Evolutionary conservation across 2,797 vertebrate genomes (phyloP).

Genomic region (Cirrhinus molitorella): DNA sequence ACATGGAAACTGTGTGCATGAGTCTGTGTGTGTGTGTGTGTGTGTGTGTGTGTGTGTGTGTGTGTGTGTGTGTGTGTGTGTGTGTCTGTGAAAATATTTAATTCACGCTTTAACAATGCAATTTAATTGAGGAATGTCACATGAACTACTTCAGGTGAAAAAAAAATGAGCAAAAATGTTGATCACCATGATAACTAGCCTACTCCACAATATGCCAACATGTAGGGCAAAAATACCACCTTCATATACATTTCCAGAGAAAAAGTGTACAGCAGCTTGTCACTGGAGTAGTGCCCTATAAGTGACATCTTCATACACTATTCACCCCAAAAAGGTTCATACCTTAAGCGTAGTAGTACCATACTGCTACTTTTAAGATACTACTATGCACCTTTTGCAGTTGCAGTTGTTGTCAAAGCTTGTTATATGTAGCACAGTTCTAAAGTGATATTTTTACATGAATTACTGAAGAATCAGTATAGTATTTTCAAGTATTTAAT

Average conservation of each 20-base stretch:
- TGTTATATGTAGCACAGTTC: not conserved
- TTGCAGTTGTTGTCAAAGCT: not conserved
- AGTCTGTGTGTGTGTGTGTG: too few species aligned
- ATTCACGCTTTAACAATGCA: not conserved
- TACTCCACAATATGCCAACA: constrained; percentile 7
- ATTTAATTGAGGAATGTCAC: not conserved
- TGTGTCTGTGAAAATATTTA: not conserved
- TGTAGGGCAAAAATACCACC: not conserved
- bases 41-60: too few species aligned
- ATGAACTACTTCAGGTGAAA: not conserved
- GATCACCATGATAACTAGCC: constrained; percentile 3
- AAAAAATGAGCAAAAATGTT: not conserved
- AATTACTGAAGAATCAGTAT: not conserved
- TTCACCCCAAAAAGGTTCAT: not conserved
- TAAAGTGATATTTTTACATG: too few species aligned
- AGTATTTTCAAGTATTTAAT: not conserved
- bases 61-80: not conserved
- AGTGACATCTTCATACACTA: not conserved
- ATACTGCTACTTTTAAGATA: not conserved
- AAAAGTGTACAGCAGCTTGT: not conserved
- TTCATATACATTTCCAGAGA: not conserved
- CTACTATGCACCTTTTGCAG: not conserved
- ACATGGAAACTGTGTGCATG: not conserved
- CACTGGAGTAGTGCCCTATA: not conserved
- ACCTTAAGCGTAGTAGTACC: not conserved